Base-by-base conservation (phyloP, 2,113 vertebrate genomes). In the Potamarius usumacintae region DNA sequence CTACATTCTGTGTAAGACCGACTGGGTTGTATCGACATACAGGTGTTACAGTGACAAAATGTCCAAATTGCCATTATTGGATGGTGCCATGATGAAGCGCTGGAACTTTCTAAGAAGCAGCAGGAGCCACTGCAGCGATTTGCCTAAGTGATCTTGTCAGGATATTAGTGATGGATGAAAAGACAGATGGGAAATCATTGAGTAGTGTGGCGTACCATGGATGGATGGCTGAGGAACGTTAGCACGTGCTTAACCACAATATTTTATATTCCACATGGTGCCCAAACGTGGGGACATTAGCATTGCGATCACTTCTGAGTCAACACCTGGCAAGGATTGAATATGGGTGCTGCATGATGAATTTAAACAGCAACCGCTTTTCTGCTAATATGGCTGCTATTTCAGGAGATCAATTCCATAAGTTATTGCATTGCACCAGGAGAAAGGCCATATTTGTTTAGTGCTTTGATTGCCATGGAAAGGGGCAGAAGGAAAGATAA, bases 321-420 rank as follows among this genome's bases (percentile, higher is more conserved):
- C 89, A 90, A 91, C 90, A 89, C 90, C 92, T 91, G 86, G 88
- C 90, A 91, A 85, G 67, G 83, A 80, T 91, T 58, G 89, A 88
- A 86, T 87, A 92, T 85, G 74, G 86, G 87, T 86, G 81, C 34
- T 67, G 86, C 74, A 80, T 88, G 82, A 88, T 89, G 86, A 89
- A 90, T 83, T 82, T 85, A 83, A 80, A 88, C 86, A 53, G 60
- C 57, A 83, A 88, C 83, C 69, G 74, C 69, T 52, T 88, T 86
- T 82, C 76, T 82, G 82, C 81, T 79, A 84, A 76, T 76, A 67
- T n/a, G 42, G 18, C 87, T 71, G 67, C 88, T 86, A 85, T 89
- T 88, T 87, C 57, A 69, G 82, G 81, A 85, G 87, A 86, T 87
- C 82, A 89, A 89, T 90, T 90, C 81, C 85, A 76, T 87, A 90